These are phyloP conservation scores for Dinoponera quadriceps DNA, from an alignment of 1,140 invertebrate genomes.

Conservation along the genomic window DNA sequence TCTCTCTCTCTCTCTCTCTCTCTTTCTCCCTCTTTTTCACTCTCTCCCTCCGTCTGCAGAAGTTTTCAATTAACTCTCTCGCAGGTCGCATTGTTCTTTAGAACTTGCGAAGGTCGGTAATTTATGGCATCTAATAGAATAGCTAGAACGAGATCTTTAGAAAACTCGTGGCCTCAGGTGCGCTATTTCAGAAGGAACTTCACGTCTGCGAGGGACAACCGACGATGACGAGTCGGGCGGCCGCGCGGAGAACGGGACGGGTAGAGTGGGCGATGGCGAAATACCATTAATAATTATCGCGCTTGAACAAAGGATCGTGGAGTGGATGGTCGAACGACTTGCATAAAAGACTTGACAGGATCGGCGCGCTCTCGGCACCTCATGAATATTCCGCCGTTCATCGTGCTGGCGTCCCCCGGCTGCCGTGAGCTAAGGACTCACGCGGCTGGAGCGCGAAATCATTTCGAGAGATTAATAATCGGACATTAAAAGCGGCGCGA, in stretches of 20 bases:
- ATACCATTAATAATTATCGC: slow-evolving; percentile 65
- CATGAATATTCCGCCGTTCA: slow-evolving; percentile 57
- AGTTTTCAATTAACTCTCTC: slow-evolving; percentile 66
- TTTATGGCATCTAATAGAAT: slow-evolving; percentile 52
- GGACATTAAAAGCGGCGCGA: slow-evolving; percentile 38
- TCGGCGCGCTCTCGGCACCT: slow-evolving; percentile 40
- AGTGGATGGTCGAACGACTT: slow-evolving; percentile 55
- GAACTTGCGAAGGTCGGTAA: slow-evolving; percentile 49
- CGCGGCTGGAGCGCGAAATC: slow-evolving; percentile 41
- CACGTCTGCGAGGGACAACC: slow-evolving; percentile 46
- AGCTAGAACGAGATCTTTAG: slow-evolving; percentile 44
- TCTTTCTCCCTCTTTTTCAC: no score
- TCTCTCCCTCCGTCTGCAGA: background rate
- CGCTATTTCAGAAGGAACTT: slow-evolving; percentile 49
- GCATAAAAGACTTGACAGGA: slow-evolving; percentile 61
- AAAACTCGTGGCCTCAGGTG: slow-evolving; percentile 31
- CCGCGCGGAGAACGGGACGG: background rate
- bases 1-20: no score
- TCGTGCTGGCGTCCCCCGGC: background rate
- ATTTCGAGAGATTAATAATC: slow-evolving; percentile 51
- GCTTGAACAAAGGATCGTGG: slow-evolving; percentile 56
- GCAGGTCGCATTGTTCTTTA: slow-evolving; percentile 29
- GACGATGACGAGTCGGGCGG: background rate
- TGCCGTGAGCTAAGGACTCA: slow-evolving; percentile 1
- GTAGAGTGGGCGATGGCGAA: slow-evolving; percentile 25